Conservation (phyloP, 1,140 invertebrate genomes). For the Drosophila suzukii region DNA sequence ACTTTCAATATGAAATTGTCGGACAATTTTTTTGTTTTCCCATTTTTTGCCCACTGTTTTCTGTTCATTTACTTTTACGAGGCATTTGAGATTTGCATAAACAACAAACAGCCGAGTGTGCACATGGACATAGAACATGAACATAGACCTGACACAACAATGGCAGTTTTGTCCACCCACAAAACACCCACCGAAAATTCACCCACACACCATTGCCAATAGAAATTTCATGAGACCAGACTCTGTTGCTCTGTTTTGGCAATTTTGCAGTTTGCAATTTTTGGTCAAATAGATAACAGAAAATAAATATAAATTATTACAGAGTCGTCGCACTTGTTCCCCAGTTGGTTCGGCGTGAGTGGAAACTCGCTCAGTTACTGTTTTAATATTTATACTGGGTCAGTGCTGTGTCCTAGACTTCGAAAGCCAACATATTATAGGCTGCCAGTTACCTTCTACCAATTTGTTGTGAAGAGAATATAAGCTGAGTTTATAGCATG, state of each 20-base stretch:
- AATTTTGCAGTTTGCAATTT: conserved; percentile 52
- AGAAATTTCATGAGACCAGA: conserved; percentile 43
- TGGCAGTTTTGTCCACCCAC: conserved; percentile 17
- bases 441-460: not conserved
- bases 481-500: not conserved
- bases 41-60: conserved; percentile 9
- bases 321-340: conserved; percentile 20
- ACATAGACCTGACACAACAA: conserved; percentile 42
- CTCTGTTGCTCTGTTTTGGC: conserved; percentile 12
- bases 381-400: conserved; percentile 44
- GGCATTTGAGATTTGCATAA: conserved; percentile 62
- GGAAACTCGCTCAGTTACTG: conserved; percentile 21
- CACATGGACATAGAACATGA: conserved; percentile 23
- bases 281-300: conserved; percentile 57
- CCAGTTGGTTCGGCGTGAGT: conserved; percentile 19
- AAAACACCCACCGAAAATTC: conserved; percentile 1
- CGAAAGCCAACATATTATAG: not conserved
- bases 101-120: conserved; percentile 26
- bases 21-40: not conserved
- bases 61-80: conserved; percentile 57
- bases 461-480: not conserved
- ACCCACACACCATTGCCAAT: conserved; percentile 15
- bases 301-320: conserved; percentile 62
- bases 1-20: conserved; percentile 39
- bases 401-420: conserved; percentile 6